Conservation (phyloP, 2,113 vertebrate genomes). For the Dipodomys stephensi region DNA sequence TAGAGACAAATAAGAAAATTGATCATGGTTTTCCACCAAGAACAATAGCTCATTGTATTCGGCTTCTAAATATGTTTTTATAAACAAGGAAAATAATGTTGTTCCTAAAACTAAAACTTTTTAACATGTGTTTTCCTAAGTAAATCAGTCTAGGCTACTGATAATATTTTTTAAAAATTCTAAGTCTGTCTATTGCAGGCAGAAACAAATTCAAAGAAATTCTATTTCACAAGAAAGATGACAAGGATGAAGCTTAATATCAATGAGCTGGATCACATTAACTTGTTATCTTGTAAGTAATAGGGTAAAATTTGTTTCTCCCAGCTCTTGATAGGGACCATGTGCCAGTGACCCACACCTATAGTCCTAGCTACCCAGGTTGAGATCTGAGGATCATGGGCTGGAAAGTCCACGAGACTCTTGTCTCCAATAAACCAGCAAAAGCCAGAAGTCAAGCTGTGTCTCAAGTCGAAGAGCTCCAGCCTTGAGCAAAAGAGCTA, state of each 20-base stretch:
- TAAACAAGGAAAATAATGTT: slow-evolving; percentile 41
- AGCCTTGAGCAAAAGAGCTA: too few species aligned
- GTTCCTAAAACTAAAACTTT: slow-evolving; percentile 17
- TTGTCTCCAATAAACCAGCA: too few species aligned
- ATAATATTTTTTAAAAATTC: background rate
- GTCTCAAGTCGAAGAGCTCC: too few species aligned
- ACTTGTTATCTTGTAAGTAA: background rate
- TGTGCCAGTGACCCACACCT: too few species aligned
- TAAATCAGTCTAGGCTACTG: background rate
- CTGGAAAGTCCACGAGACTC: too few species aligned
- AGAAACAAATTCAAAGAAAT: slow-evolving; percentile 29
- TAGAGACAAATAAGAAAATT: slow-evolving; percentile 14
- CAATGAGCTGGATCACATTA: background rate
- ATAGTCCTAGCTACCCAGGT: too few species aligned
- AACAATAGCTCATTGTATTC: slow-evolving; percentile 11
- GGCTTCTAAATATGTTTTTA: background rate
- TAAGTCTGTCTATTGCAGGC: background rate
- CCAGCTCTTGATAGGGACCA: too few species aligned
- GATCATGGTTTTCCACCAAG: background rate
- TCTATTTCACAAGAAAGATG: background rate
- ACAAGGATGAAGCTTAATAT: background rate
- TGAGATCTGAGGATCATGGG: too few species aligned
- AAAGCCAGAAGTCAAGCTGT: too few species aligned
- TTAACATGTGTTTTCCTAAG: slow-evolving; percentile 23
- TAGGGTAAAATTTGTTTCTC: background rate